Base-by-base conservation (phyloP, 2,113 vertebrate species). In the Equus quagga region DNA sequence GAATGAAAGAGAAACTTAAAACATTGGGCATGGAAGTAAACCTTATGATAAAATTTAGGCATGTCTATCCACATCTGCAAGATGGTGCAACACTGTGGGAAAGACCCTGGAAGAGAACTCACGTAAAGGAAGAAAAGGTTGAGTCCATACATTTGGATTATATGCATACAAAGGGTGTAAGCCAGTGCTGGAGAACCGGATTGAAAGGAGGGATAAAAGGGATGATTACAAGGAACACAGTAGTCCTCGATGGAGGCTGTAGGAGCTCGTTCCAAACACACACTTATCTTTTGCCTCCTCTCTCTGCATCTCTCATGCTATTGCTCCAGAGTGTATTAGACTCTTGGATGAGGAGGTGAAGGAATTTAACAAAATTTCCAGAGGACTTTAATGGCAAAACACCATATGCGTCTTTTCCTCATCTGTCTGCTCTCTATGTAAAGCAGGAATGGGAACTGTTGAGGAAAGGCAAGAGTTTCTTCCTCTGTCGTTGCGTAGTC, bases 211-310 rank as follows among this genome's bases (percentile, higher is more conserved):
- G 19, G 31, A 23, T 60, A 10, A 28, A 13, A 70, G 31, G 33
- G 65, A 60, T 0, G 5, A 5, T 15, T 17, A 64, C 11, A 6
- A 62, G 6, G 17, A 72, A 1, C n/a, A 36, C 17, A 17, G 33
- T 1, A 1, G 15, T 51, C 65, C 62, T 72, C 2, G 2, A 8
- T 1, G 14, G n/a, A 58, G 6, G 54, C 23, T 23, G 2, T 3
- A 12, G 23, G 21, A 36, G 23, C 28, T 15, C 6, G 28, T 67
- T 65, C 11, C 12, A 8, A 9, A 10, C 5, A 18, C 1, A 0
- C 28, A 28, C 46, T 9, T 5, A 2, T 14, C n/a, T 21, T 2
- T 11, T 4, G 33, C 24, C 15, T 3, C 2, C 17, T 13, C 15
- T 21, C 26, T 64, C 60, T 8, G 19, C 6, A 23, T 33, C 17